Conservation (phyloP, 2,888 invertebrate genomes). For the Coremacera marginata region DNA sequence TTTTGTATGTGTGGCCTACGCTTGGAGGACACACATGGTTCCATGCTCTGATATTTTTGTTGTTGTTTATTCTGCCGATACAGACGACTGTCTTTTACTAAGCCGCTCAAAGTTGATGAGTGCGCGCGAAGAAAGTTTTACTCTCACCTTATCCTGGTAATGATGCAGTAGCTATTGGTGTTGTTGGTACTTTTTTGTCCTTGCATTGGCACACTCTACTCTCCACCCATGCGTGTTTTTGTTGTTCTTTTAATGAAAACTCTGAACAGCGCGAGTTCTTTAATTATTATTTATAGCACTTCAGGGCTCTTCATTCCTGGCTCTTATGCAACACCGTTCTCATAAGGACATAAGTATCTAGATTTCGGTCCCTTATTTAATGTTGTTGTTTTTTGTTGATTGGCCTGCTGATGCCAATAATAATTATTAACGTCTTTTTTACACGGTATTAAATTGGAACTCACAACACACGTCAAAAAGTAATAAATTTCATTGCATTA, state of each 20-base stretch:
- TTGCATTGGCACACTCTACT: neutral
- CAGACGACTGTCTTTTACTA: conserved; percentile 5
- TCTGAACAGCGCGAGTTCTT: conserved; percentile 62
- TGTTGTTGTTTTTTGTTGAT: neutral
- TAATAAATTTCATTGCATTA: conserved; percentile 22
- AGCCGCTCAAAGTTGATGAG: conserved; percentile 22
- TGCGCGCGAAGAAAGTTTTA: conserved; percentile 24
- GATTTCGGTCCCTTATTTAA: neutral
- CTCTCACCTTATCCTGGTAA: conserved; percentile 28
- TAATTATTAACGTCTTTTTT: conserved; percentile 12
- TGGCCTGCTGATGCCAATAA: neutral
- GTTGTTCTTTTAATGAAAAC: conserved; percentile 61
- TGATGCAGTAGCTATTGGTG: neutral
- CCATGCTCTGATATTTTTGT: neutral
- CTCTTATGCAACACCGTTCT: neutral
- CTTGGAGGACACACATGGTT: conserved; percentile 28
- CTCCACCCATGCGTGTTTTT: conserved; percentile 32
- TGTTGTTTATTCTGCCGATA: neutral
- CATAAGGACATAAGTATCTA: neutral
- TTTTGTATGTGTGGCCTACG: neutral
- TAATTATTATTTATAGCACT: conserved; percentile 62
- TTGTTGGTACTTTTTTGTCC: neutral
- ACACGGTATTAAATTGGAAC: neutral
- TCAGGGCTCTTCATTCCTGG: neutral
- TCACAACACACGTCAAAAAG: neutral